phyloP scores from a whole-genome alignment of 2,888 invertebrate species.

The Eudasyphora cyanicolor region DNA sequence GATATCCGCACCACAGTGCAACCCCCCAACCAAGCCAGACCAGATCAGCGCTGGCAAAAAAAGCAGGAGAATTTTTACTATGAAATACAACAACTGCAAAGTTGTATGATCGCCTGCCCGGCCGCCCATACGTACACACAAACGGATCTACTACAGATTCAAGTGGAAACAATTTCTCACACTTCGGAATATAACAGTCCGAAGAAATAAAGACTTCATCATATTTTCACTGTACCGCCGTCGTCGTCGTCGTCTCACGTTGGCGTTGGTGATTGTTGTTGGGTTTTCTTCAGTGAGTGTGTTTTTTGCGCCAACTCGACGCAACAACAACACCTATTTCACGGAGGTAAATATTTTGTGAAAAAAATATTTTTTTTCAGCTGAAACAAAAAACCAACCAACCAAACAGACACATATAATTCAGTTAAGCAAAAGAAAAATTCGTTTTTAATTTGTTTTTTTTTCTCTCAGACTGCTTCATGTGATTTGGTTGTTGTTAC shows the following conservation, averaged over 20 bases:
- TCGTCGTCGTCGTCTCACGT: background rate
- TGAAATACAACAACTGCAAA: background rate
- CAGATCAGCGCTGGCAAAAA: constrained; percentile 32
- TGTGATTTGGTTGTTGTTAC: constrained; percentile 30
- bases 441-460: constrained; percentile 32
- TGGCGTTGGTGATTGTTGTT: background rate
- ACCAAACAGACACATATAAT: background rate
- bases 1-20: background rate
- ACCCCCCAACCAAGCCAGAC: constrained; percentile 25
- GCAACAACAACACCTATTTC: background rate
- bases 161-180: constrained; percentile 52
- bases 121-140: too few species aligned
- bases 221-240: background rate
- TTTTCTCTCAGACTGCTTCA: constrained; percentile 27
- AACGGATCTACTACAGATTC: too few species aligned
- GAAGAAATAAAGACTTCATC: constrained; percentile 56
- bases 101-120: too few species aligned
- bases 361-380: constrained; percentile 4
- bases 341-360: constrained; percentile 22
- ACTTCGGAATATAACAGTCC: constrained; percentile 40
- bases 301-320: constrained; percentile 22
- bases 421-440: constrained; percentile 29
- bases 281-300: constrained; percentile 8
- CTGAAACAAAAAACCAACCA: background rate
- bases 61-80: constrained; percentile 7